Base-by-base conservation (phyloP, 2,797 vertebrate species). In the Schizopygopsis malacanthus region DNA sequence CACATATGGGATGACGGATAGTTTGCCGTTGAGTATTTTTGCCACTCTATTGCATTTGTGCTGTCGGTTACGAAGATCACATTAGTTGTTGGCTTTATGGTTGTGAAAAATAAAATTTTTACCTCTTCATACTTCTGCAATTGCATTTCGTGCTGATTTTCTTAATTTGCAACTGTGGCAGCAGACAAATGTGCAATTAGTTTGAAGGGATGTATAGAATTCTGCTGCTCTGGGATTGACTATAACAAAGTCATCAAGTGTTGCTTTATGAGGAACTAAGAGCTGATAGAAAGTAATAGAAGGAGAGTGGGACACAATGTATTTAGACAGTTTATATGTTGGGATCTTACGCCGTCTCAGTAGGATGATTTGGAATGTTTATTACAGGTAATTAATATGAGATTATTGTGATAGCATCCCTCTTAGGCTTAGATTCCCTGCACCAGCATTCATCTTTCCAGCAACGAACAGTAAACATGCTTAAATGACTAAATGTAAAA, bases 121-220 rank as follows among this genome's bases (percentile, higher is more conserved):
- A 83, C 65, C 71, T 59, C 86, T 71, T 83, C 52, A 41, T 77
- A 45, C 72, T 39, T 56, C 22, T 65, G 47, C 39, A 69, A 56
- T 45, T 86, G 52, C 43, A 72, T 85, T 67, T 71, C 28, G 45
- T 78, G 28, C 47, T 9, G 33, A 61, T 79, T 78, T 72, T 78
- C 18, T 71, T 65, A 78, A 50, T 78, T 56, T 71, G 61, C 28
- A 72, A 28, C 33, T 41, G 63, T 65, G 63, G 54, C 18, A 7
- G 63, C 61, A 78, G 82, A 86, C 80, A 79, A 84, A 79, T 83
- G 77, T 75, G 72, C 82, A 73, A 61, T 83, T 76, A 83, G 82
- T 54, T 61, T 79, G 52, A n/a, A 33, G 73, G 33, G 73, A 37
- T 43, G 37, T 83, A 22, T 71, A 54, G 73, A 71, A 47, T 61